Base-by-base conservation (phyloP, 2,113 vertebrate species). In the Caracal caracal region DNA sequence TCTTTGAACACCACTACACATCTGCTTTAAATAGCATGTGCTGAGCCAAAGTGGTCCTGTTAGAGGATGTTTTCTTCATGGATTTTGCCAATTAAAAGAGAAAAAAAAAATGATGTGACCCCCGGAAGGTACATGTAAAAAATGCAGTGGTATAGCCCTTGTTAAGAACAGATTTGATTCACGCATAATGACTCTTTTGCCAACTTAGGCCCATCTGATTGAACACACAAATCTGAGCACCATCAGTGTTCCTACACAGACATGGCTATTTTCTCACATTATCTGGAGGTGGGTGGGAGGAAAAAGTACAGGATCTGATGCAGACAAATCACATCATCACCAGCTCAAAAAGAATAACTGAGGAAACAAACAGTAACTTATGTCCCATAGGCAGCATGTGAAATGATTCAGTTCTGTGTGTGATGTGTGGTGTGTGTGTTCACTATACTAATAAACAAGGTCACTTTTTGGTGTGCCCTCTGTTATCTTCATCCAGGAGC, bases 371-470 rank as follows among this genome's bases (percentile, higher is more conserved):
- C 93, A 96, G 93, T 97, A 98, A 98, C 97, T 6, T 43, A 98
- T 98, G 98, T 98, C 98, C 98, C 94, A 97, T 56, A 99, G 98
- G 99, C 98, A 98, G 97, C 98, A 96, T 95, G 98, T 98, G 98
- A 97, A 66, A 98, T 96, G 98, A 97, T 96, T 97, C 97, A 93
- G 93, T 96, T 98, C 95, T 98, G 97, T 97, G 98, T 97, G 86
- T 93, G 59, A 80, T 71, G 90, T 97, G 59, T 86, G 73, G 33
- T 76, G 7, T 86, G 28, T 97, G 84, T 97, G 98, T 98, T 97
- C 95, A 98, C 97, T 97, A 98, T 97, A 98, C 98, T 97, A 98
- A 95, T 97, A 98, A 96, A 88, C 94, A 98, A 98, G 98, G 98
- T 98, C 98, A 99, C 98, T 98, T 98, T 98, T 98, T 98, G 97